Evolutionary conservation across 1,140 invertebrate genomes (phyloP).

Genomic region (Bilobella aurantiaca): DNA sequence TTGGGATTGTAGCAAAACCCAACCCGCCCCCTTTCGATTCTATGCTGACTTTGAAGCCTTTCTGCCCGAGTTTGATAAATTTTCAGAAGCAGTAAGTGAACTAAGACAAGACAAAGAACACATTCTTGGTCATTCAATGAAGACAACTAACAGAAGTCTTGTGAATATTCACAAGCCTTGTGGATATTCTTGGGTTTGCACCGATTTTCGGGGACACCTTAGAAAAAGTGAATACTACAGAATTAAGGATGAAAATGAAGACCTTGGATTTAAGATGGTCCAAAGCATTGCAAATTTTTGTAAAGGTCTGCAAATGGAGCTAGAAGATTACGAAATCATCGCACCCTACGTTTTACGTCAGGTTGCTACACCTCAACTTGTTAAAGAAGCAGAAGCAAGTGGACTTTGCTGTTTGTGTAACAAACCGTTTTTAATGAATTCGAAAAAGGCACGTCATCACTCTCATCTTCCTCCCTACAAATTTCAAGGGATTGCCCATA

Average conservation of each 20-base stretch:
- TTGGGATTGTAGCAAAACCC: neutral
- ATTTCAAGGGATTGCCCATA: neutral
- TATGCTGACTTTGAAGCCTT: slow-evolving; percentile 9
- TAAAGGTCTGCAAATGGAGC: neutral
- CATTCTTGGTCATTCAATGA: neutral
- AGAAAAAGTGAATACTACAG: neutral
- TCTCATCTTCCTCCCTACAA: slow-evolving; percentile 4
- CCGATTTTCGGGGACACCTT: neutral
- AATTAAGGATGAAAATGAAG: neutral
- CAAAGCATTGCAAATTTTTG: neutral
- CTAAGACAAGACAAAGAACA: neutral
- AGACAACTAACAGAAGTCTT: neutral
- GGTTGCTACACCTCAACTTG: too few species aligned
- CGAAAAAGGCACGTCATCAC: slow-evolving; percentile 4
- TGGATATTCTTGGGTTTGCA: neutral
- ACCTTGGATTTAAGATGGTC: neutral
- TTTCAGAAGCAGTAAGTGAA: neutral
- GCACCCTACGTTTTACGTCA: too few species aligned
- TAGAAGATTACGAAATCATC: neutral
- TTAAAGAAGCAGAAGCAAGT: too few species aligned
- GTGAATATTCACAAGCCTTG: neutral
- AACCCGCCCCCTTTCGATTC: neutral
- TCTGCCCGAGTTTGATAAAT: neutral
- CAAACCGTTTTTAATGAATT: too few species aligned
- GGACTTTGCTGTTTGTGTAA: too few species aligned